Evolutionary conservation across 2,113 vertebrate species (phyloP).

Genomic region (Chlamydotis undulata): DNA sequence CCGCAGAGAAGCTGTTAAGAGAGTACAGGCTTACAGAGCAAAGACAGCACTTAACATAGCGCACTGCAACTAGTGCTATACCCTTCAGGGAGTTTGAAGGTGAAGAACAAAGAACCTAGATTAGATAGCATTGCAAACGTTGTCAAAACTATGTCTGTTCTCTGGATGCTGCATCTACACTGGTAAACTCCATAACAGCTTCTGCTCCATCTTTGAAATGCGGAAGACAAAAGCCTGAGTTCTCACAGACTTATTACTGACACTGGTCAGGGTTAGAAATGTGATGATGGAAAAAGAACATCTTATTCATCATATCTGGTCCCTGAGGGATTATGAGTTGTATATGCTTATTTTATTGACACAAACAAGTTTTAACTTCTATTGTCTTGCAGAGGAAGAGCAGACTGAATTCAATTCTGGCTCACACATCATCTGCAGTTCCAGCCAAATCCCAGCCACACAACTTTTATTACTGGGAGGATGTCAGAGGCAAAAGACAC

Average conservation of each 20-base stretch:
- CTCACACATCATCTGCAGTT: conserved; percentile 30
- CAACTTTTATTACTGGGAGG: conserved; percentile 59
- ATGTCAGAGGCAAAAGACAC: conserved; percentile 63
- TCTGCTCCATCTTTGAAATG: background rate
- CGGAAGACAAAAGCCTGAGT: background rate
- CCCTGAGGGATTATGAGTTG: conserved; percentile 3
- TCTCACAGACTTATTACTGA: conserved; percentile 17
- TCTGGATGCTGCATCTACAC: background rate
- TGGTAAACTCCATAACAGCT: background rate
- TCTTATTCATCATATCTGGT: conserved; percentile 27
- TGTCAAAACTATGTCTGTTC: background rate
- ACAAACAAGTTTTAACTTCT: conserved; percentile 48
- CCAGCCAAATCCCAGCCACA: conserved; percentile 55
- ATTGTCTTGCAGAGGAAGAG: conserved; percentile 53
- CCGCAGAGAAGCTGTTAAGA: background rate
- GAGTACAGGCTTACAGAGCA: background rate
- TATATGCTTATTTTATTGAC: conserved; percentile 47
- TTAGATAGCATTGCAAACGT: background rate
- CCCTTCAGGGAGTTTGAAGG: background rate
- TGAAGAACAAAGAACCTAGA: background rate
- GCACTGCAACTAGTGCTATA: too few species aligned
- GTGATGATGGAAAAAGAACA: conserved; percentile 35
- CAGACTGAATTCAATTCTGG: conserved; percentile 47
- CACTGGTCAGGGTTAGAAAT: background rate
- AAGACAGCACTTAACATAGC: background rate